Percentiles rank a stretch among this genome's conserved stretches.
Evolutionary conservation across 2,113 vertebrate species (phyloP).

Genomic region (Falcunculus frontatus): DNA sequence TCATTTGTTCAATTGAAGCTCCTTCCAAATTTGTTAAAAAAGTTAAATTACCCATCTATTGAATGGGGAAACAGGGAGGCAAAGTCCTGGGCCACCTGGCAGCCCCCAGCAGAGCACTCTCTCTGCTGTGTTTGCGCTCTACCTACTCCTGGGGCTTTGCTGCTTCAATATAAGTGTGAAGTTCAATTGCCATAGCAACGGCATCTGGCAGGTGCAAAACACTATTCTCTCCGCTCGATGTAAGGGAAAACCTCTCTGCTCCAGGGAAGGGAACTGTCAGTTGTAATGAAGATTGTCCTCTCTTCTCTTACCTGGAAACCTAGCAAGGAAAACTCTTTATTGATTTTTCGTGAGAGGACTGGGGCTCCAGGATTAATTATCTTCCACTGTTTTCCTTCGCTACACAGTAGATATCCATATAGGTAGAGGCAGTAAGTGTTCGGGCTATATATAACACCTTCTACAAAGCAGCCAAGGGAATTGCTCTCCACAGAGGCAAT

Average conservation of each 20-base stretch:
- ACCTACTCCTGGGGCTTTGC: not conserved
- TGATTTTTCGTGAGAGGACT: not conserved
- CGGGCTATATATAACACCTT: not conserved
- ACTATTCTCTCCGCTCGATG: not conserved
- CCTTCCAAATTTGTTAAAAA: not conserved
- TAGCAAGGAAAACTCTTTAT: constrained; percentile 4
- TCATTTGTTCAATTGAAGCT: not conserved
- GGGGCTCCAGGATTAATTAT: constrained; percentile 23
- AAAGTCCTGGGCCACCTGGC: not conserved
- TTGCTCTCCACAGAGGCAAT: not conserved
- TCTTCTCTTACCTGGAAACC: not conserved
- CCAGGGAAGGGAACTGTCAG: not conserved
- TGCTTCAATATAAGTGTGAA: not conserved
- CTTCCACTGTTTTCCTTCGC: not conserved
- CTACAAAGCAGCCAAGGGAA: not conserved
- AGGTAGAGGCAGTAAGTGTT: not conserved
- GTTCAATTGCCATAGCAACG: constrained; percentile 39
- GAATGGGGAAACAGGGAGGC: accelerated
- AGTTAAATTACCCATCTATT: not conserved
- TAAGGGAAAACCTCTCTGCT: constrained; percentile 2
- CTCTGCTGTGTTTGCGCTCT: not conserved
- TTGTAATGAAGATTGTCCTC: not conserved
- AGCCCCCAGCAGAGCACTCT: not conserved
- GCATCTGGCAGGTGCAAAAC: constrained; percentile 16
- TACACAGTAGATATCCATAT: not conserved